Percentiles rank a stretch among this genome's conserved stretches.
Evolutionary conservation across 2,888 invertebrate genomes (phyloP).

Genomic region (Apotomis turbidana): DNA sequence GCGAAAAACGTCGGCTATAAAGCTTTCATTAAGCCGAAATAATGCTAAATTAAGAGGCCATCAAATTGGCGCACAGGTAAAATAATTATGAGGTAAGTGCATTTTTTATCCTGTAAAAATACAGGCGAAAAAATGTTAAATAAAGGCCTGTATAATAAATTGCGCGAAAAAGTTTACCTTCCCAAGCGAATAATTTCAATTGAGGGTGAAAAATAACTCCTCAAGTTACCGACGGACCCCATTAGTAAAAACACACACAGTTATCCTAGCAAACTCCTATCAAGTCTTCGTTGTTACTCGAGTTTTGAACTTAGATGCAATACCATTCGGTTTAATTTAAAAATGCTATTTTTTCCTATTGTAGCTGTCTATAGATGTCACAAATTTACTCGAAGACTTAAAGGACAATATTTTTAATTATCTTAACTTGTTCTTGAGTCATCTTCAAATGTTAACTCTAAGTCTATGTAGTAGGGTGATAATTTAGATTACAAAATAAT

Average conservation of each 20-base stretch:
- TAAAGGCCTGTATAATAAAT: background rate
- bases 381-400: background rate
- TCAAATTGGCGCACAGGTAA: too few relatives aligned
- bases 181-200: background rate
- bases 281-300: background rate
- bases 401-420: background rate
- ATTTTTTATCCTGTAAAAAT: too few relatives aligned
- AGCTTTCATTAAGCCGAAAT: too few relatives aligned
- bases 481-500: background rate
- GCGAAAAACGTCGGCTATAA: too few relatives aligned
- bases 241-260: background rate
- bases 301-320: background rate
- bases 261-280: background rate
- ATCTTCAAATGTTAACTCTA: background rate
- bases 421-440: background rate
- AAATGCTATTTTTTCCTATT: background rate
- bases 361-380: background rate
- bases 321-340: background rate
- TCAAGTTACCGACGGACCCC: background rate
- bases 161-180: conserved; percentile 17
- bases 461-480: background rate
- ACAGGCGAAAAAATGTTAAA: too few relatives aligned
- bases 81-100: too few relatives aligned
- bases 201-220: background rate
- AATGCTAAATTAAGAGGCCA: too few relatives aligned